Conservation (phyloP, 2,113 vertebrate species). For the Lophius piscatorius region DNA sequence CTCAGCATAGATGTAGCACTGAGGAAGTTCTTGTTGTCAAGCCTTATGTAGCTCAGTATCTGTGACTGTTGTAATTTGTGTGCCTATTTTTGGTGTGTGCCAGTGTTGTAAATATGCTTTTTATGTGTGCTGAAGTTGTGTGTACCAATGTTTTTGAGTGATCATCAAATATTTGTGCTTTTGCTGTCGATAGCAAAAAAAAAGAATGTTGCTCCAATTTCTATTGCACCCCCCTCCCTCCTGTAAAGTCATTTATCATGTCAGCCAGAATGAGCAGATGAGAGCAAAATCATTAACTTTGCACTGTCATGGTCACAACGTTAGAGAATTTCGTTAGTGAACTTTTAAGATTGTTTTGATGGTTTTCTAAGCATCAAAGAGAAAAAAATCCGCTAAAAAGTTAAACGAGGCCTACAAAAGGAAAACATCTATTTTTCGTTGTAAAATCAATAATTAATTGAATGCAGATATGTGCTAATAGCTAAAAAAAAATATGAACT, state of each 20-base stretch:
- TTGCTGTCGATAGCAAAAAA: constrained; percentile 63
- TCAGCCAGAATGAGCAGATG: constrained; percentile 48
- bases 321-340: constrained; percentile 73
- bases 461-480: constrained; percentile 22
- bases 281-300: constrained; percentile 56
- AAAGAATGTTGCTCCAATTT: constrained; percentile 69
- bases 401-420: no score
- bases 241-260: constrained; percentile 47
- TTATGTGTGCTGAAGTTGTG: constrained; percentile 74
- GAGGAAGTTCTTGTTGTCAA: constrained; percentile 79
- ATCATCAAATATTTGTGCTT: constrained; percentile 75
- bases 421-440: no score
- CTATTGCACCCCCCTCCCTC: constrained; percentile 14
- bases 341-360: constrained; percentile 69
- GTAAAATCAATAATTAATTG: constrained; percentile 9
- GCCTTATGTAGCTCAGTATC: constrained; percentile 80
- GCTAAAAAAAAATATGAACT: constrained; percentile 11
- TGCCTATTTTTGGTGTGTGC: constrained; percentile 79
- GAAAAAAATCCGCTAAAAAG: constrained; percentile 25
- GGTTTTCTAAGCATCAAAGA: constrained; percentile 54
- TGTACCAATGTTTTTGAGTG: constrained; percentile 74
- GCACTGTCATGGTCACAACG: constrained; percentile 67
- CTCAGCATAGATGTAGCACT: constrained; percentile 82
- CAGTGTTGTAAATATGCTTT: constrained; percentile 80
- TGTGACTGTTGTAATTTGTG: constrained; percentile 80